Percentiles rank a stretch among this genome's conserved stretches.
These are phyloP conservation scores for Dendroctonus valens DNA, from an alignment of 1,140 invertebrate species.

Conservation along the genomic window DNA sequence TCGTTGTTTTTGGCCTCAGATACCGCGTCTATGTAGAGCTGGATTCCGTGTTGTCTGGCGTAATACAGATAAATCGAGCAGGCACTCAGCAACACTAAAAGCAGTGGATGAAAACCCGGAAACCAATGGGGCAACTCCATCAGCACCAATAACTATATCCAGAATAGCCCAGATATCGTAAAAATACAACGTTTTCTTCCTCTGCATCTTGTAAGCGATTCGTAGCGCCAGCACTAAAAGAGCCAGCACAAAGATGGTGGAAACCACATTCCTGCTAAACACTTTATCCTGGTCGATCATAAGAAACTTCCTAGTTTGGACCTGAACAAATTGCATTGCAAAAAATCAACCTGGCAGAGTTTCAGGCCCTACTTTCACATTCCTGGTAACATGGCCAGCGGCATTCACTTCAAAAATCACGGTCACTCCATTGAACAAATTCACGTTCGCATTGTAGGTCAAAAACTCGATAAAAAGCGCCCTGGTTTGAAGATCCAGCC, in stretches of 20 bases:
- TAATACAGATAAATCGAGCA: constrained; percentile 23
- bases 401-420: constrained; percentile 35
- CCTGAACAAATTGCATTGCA: constrained; percentile 15
- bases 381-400: constrained; percentile 28
- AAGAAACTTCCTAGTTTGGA: constrained; percentile 29
- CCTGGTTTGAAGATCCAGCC: constrained; percentile 35
- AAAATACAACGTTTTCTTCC: constrained; percentile 10
- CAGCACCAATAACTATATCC: constrained; percentile 18
- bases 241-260: constrained; percentile 7
- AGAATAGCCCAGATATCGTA: constrained; percentile 12
- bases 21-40: constrained; percentile 18
- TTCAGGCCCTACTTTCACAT: constrained; percentile 18
- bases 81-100: constrained; percentile 23
- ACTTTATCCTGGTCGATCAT: constrained; percentile 13
- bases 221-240: constrained; percentile 1
- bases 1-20: constrained; percentile 35
- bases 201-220: constrained; percentile 9
- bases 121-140: not conserved
- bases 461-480: constrained; percentile 39
- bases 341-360: not conserved
- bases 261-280: not conserved
- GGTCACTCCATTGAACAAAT: constrained; percentile 36
- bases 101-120: not conserved
- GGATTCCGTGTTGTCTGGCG: constrained; percentile 19
- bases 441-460: constrained; percentile 36